These are phyloP conservation scores for Mormyrus proboscirostris DNA, from an alignment of 2,797 vertebrate species.

Conservation along the genomic window DNA sequence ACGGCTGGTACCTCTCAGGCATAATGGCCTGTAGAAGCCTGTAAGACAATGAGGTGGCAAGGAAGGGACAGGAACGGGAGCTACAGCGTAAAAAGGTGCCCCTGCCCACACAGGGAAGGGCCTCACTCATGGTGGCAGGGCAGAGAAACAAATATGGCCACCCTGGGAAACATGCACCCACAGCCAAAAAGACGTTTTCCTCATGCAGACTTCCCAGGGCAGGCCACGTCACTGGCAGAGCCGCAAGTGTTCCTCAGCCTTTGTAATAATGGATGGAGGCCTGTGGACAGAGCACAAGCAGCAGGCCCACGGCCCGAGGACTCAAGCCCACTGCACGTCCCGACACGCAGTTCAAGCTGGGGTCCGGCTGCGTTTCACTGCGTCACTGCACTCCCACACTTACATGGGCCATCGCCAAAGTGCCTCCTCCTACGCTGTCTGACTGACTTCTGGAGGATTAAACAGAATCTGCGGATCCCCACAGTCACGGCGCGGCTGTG, in stretches of 20 bases:
- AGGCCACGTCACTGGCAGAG: background rate
- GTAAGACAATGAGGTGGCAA: conserved; percentile 18
- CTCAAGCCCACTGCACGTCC: background rate
- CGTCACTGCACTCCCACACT: background rate
- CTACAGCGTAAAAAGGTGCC: background rate
- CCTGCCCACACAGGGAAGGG: conserved; percentile 4
- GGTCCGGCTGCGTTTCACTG: background rate
- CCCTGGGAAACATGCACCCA: background rate
- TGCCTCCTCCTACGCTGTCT: conserved; percentile 16
- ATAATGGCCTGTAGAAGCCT: conserved; percentile 32
- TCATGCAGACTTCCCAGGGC: background rate
- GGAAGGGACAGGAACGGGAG: conserved; percentile 13
- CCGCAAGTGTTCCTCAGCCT: background rate
- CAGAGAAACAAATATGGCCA: background rate
- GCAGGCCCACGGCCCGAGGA: background rate
- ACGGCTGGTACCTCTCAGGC: conserved; percentile 35
- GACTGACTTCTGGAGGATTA: background rate
- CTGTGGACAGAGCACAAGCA: background rate
- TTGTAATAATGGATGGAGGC: background rate
- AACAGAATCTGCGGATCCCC: background rate
- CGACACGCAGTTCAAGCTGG: background rate
- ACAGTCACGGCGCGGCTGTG: background rate
- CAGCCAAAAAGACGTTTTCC: background rate
- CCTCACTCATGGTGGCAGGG: background rate
- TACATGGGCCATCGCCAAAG: background rate